These are phyloP conservation scores for Epinephelus moara DNA, from an alignment of 2,113 vertebrate genomes.

Conservation along the genomic window DNA sequence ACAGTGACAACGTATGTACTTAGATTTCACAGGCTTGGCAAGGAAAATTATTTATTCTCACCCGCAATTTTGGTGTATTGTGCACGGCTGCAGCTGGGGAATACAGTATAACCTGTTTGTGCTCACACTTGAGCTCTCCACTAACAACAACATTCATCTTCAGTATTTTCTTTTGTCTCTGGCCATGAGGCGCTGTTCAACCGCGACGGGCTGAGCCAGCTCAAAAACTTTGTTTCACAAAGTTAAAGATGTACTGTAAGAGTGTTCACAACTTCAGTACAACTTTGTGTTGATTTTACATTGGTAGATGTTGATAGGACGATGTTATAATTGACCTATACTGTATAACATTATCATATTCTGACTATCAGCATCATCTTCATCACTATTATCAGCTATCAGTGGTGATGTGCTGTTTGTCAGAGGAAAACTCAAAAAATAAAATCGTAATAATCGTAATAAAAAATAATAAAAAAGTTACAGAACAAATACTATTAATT, in stretches of 20 bases:
- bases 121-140: slow-evolving; percentile 30
- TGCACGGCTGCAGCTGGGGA: slow-evolving; percentile 54
- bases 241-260: background rate
- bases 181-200: slow-evolving; percentile 11
- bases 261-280: background rate
- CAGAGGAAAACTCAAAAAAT: background rate
- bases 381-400: background rate
- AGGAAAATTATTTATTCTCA: slow-evolving; percentile 70
- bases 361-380: background rate
- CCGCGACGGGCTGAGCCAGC: background rate
- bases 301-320: background rate
- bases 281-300: background rate
- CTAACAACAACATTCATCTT: slow-evolving; percentile 36
- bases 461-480: background rate
- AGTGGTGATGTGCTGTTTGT: background rate
- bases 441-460: background rate
- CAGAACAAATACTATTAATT: background rate
- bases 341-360: background rate
- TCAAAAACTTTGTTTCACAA: slow-evolving; percentile 12
- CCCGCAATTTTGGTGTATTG: slow-evolving; percentile 62
- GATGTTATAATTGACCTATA: background rate
- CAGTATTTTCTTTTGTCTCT: slow-evolving; percentile 20
- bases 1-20: slow-evolving; percentile 81
- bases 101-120: slow-evolving; percentile 56
- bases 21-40: slow-evolving; percentile 81